These are phyloP conservation scores for Ailurus styani DNA, from an alignment of 2,113 vertebrate species.

Conservation along the genomic window DNA sequence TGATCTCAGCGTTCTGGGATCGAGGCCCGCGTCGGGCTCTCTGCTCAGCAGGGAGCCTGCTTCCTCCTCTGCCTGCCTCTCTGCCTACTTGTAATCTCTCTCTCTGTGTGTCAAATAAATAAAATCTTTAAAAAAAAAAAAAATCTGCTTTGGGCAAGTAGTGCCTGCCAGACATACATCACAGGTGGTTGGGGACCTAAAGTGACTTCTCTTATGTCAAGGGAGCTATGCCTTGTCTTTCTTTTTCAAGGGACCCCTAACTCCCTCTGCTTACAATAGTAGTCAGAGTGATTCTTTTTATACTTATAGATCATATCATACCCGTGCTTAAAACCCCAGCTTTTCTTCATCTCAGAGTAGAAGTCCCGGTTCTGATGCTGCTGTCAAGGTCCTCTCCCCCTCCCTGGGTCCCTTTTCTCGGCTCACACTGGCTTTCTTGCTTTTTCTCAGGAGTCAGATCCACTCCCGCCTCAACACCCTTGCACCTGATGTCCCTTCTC, in stretches of 20 bases:
- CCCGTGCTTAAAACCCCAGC: background rate
- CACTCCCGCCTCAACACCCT: background rate
- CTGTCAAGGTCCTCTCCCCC: background rate
- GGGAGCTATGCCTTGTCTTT: background rate
- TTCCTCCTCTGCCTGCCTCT: no score
- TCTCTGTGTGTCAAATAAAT: no score
- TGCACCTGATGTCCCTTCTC: background rate
- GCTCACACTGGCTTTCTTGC: background rate
- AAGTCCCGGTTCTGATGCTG: background rate
- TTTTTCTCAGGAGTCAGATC: background rate
- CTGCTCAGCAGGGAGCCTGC: no score
- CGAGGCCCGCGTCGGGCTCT: no score
- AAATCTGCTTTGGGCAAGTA: background rate
- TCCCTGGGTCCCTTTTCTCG: background rate
- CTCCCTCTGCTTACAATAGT: background rate
- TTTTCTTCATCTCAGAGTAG: background rate
- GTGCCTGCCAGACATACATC: background rate
- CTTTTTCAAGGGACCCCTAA: background rate
- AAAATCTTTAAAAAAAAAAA: no score
- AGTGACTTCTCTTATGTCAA: background rate
- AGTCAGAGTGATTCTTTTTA: background rate
- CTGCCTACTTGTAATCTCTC: no score
- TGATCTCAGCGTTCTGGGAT: no score
- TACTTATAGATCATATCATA: background rate
- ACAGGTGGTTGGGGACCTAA: background rate